Evolutionary conservation across 2,797 vertebrate genomes (phyloP), one percentile per base, ranked within the genome.

Genomic region (Propithecus deckenii): DNA sequence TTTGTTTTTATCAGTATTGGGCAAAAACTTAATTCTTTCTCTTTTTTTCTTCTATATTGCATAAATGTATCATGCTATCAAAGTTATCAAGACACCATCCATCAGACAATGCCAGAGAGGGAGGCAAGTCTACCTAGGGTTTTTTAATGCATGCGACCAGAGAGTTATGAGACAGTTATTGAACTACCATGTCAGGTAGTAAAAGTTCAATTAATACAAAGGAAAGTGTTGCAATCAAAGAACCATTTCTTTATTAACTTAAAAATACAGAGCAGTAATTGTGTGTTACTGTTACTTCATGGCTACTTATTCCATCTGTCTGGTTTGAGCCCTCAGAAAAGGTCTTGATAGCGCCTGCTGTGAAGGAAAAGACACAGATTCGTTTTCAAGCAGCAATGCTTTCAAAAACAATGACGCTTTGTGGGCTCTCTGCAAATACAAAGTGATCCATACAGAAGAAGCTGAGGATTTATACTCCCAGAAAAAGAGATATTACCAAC

Each of bases 221-320:
- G 83, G 80, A n/a, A 86, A 91, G 95, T 97, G 89, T 96, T 93
- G 83, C 65, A 85, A 88, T 95, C 76, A 85, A 43, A 46, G 95
- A 92, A 96, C 92, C 55, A 65, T 96, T 97, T 96, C 88, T 97
- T 92, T 88, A 86, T 96, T 96, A 92, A 78, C 95, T 96, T 87
- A 92, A 95, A 97, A 84, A 67, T 23, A 96, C 92, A 80, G 55
- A 86, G 97, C 50, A 15, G 12, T 94, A 94, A 97, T 95, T 95
- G 96, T 79, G 61, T 61, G 57, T 85, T 80, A 91, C 76, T 92
- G 52, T 84, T 92, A 90, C 61, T 92, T 95, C 6, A 1, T 14
- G 28, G 86, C 69, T 94, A 28, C 46, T 96, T 61, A n/a, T 93
- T 91, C 96, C 93, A 69, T 69, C 86, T 23, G 83, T 81, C 95